Conservation (phyloP, 2,797 vertebrate genomes). For the Hypotaenidia philippensis region DNA sequence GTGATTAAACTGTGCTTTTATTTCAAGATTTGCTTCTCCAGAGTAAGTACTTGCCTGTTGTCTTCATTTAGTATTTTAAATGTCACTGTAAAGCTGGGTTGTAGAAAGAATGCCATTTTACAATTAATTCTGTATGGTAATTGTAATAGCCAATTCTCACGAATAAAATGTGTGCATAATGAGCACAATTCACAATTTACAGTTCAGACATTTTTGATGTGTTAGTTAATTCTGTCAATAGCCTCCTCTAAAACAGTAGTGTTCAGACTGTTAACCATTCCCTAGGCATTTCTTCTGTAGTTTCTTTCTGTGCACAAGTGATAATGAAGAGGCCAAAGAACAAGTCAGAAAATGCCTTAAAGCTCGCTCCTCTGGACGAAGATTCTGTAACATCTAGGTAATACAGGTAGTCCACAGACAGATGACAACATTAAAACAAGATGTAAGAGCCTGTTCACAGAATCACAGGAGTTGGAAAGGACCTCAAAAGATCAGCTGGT, state of each 20-base stretch:
- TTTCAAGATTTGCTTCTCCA: background rate
- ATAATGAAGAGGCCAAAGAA: slow-evolving; percentile 16
- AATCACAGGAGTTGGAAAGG: no score
- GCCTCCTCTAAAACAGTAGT: background rate
- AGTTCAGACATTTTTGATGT: background rate
- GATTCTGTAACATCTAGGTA: background rate
- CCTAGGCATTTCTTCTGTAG: background rate
- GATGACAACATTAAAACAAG: background rate
- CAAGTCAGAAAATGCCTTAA: slow-evolving; percentile 20
- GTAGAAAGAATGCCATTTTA: slow-evolving; percentile 1
- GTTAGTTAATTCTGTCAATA: slow-evolving; percentile 1
- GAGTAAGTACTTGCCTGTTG: background rate
- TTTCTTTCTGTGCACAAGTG: background rate
- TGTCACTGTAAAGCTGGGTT: background rate
- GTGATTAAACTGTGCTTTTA: background rate
- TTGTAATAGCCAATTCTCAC: background rate
- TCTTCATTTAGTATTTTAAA: background rate
- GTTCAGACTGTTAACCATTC: slow-evolving; percentile 22
- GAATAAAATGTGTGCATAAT: background rate
- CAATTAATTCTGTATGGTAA: background rate
- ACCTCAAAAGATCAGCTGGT: no score
- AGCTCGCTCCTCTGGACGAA: background rate
- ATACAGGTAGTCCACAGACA: background rate
- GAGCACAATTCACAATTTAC: background rate
- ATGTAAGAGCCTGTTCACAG: background rate